Conservation (phyloP, 2,797 vertebrate genomes). For the Brotula barbata region DNA sequence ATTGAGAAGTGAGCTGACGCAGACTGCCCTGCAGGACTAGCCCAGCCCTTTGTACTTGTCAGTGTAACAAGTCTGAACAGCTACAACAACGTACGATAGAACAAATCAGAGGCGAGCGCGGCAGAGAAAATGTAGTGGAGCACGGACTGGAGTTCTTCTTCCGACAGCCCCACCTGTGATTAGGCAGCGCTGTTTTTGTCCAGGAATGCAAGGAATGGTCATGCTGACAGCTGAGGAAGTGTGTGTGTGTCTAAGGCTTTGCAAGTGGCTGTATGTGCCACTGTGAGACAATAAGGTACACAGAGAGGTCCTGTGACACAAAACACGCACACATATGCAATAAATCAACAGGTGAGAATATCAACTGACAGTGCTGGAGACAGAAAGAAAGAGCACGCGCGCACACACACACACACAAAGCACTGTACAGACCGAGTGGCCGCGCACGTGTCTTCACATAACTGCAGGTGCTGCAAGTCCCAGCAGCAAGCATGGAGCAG, state of each 20-base stretch:
- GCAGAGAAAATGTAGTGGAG: slow-evolving; percentile 31
- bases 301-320: not conserved
- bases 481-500: slow-evolving; percentile 31
- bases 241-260: slow-evolving; percentile 4
- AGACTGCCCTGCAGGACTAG: slow-evolving; percentile 30
- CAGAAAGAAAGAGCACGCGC: slow-evolving; percentile 4
- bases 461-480: slow-evolving; percentile 57
- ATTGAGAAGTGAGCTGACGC: slow-evolving; percentile 64
- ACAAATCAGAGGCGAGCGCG: slow-evolving; percentile 23
- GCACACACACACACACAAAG: slow-evolving; percentile 37
- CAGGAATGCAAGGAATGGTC: slow-evolving; percentile 51
- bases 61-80: slow-evolving; percentile 72
- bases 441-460: slow-evolving; percentile 44
- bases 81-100: slow-evolving; percentile 52
- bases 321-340: slow-evolving; percentile 11
- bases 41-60: slow-evolving; percentile 53
- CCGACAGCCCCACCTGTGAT: slow-evolving; percentile 43
- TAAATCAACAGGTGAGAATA: slow-evolving; percentile 26
- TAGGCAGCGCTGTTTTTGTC: slow-evolving; percentile 23
- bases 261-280: slow-evolving; percentile 4
- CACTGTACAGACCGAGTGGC: slow-evolving; percentile 35
- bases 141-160: slow-evolving; percentile 38
- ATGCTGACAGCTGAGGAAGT: slow-evolving; percentile 46
- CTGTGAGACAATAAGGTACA: slow-evolving; percentile 7
- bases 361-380: slow-evolving; percentile 33